Evolutionary conservation across 2,113 vertebrate species (phyloP).

Genomic region (Hippolais icterina): DNA sequence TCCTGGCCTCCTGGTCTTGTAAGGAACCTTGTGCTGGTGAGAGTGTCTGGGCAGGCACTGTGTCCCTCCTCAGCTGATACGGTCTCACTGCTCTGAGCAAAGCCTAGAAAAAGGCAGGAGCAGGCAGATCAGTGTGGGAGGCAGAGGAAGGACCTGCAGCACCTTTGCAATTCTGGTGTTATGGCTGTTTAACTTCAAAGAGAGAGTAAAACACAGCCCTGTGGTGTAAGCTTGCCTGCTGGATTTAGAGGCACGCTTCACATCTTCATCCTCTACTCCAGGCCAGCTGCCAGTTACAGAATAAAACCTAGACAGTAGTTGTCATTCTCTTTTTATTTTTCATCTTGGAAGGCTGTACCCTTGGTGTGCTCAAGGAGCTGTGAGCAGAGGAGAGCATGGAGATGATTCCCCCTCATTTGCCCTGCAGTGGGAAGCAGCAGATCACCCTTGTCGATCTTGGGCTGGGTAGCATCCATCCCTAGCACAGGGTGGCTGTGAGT

Average conservation of each 20-base stretch:
- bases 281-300: not conserved
- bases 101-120: not conserved
- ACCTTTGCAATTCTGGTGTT: not conserved
- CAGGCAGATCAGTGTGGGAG: not conserved
- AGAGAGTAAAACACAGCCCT: not conserved
- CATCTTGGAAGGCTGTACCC: not conserved
- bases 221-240: not conserved
- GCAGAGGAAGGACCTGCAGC: not conserved
- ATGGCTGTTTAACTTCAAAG: not conserved
- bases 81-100: not conserved
- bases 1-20: not conserved
- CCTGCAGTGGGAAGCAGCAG: not conserved
- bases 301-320: not conserved
- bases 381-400: not conserved
- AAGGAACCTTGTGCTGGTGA: not conserved
- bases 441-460: not conserved
- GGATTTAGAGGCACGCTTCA: not conserved
- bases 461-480: not conserved
- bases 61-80: fast-evolving
- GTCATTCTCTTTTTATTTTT: not conserved
- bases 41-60: not conserved
- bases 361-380: not conserved
- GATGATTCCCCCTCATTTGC: fast-evolving
- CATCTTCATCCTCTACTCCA: not conserved
- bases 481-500: fast-evolving